Conservation (phyloP, 2,797 vertebrate species). For the Ispidina picta region DNA sequence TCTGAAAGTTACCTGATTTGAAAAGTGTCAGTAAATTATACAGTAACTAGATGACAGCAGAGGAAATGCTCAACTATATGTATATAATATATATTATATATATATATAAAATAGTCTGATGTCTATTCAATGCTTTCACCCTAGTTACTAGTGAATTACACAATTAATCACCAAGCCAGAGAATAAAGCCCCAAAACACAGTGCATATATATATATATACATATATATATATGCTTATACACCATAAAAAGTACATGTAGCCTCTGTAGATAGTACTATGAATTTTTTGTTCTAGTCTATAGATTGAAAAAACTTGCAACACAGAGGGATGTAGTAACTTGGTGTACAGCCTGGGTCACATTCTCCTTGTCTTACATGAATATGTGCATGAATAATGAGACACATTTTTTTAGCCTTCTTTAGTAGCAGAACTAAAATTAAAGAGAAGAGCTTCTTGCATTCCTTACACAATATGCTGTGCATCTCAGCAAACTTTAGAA, state of each 20-base stretch:
- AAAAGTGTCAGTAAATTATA: not conserved
- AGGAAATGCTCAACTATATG: not conserved
- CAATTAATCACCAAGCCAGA: not conserved
- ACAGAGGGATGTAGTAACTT: not conserved
- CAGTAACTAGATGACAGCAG: not conserved
- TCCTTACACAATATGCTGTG: not conserved
- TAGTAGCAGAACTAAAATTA: not conserved
- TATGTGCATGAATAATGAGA: not conserved
- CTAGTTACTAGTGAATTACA: not conserved
- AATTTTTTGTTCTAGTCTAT: not conserved
- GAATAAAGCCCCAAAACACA: not conserved
- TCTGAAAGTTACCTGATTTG: not conserved
- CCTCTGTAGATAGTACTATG: not conserved
- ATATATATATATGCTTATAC: not conserved
- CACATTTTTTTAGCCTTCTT: not conserved
- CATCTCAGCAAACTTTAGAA: not conserved
- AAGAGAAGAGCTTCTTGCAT: not conserved
- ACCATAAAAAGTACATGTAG: not conserved
- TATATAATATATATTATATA: too few relatives aligned
- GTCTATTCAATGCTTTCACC: not conserved
- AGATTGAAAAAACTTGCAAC: not conserved
- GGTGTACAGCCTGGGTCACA: not conserved
- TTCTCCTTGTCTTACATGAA: constrained; percentile 6
- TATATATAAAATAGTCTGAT: not conserved
- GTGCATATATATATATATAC: not conserved